phyloP scores from a whole-genome alignment of 2,113 vertebrate genomes.

The Cephalopholis sonnerati region DNA sequence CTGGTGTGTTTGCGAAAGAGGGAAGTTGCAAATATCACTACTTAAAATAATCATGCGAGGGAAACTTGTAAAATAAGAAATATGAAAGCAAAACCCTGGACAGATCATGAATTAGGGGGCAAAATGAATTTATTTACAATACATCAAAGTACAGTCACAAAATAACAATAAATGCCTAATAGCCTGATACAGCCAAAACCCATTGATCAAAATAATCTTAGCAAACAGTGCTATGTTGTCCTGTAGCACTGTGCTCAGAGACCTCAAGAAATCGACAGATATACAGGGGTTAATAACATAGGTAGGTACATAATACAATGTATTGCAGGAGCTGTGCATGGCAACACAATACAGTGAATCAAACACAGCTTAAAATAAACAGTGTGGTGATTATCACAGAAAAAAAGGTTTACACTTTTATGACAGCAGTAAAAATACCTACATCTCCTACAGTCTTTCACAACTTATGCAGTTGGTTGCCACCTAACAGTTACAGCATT shows the following conservation, averaged over 20 bases:
- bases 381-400: neutral
- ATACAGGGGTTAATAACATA: neutral
- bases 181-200: neutral
- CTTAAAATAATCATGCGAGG: constrained; percentile 44
- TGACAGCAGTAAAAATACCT: constrained; percentile 21
- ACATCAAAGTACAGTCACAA: constrained; percentile 13
- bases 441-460: neutral
- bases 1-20: constrained; percentile 40
- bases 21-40: constrained; percentile 57
- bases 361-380: neutral
- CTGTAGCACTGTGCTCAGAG: neutral
- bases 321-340: neutral
- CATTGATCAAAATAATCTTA: neutral
- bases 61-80: constrained; percentile 2
- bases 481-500: constrained; percentile 32
- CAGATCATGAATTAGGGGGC: constrained; percentile 1
- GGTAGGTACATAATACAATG: neutral
- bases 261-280: constrained; percentile 7
- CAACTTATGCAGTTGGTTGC: neutral
- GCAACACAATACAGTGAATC: neutral
- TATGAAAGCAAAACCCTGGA: constrained; percentile 15
- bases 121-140: constrained; percentile 63
- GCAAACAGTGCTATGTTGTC: neutral
- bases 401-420: constrained; percentile 15
- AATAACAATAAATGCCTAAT: neutral